Base-by-base conservation (phyloP, 2,888 invertebrate genomes). In the Cryptus viduatorius region DNA sequence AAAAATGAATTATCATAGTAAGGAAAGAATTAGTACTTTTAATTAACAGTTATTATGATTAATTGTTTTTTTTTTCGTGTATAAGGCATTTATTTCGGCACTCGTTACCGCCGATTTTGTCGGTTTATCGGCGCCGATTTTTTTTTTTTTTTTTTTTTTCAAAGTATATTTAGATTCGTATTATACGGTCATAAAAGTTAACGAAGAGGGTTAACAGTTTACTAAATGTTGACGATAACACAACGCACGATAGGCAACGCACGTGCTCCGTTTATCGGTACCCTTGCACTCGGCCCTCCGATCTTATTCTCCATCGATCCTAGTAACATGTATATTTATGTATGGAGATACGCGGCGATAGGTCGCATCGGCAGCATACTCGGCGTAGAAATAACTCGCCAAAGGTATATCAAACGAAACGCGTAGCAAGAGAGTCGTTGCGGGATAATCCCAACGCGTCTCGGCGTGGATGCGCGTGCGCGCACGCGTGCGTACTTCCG, bases 391-490 rank as follows among this genome's bases (percentile, higher is more conserved):
- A 67, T 67, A 72, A 80, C 50, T 53, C 4, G 69, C 75, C 79
- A 56, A 68, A 73, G 73, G 73, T 83, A 24, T 19, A 85, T 84
- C 79, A 82, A 85, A 85, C 84, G 85, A 90, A 90, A 90, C 90
- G 91, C 90, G 90, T 90, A 89, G 91, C 90, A 89, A 86, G 80
- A 80, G 56, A 56, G 5, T 56, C 87, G 91, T 90, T 91, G 89
- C 90, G 88, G 89, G 89, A 90, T 90, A 90, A 91, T 90, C 89
- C 90, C 56, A 86, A 69, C 82, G 85, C 80, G 59, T 79, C 79
- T 69, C 59, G 65, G 67, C 59, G 64, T 71, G 86, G 87, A 85
- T 85, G 86, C 89, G 86, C 88, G 87, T 88, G 88, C 88, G 87
- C 89, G 69, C 77, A 83, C 83, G 37, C 37, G 37, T 37, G 8